Percentiles rank a stretch among this genome's conserved stretches.
phyloP scores from a whole-genome alignment of 2,797 vertebrate genomes.

The Balearica regulorum region DNA sequence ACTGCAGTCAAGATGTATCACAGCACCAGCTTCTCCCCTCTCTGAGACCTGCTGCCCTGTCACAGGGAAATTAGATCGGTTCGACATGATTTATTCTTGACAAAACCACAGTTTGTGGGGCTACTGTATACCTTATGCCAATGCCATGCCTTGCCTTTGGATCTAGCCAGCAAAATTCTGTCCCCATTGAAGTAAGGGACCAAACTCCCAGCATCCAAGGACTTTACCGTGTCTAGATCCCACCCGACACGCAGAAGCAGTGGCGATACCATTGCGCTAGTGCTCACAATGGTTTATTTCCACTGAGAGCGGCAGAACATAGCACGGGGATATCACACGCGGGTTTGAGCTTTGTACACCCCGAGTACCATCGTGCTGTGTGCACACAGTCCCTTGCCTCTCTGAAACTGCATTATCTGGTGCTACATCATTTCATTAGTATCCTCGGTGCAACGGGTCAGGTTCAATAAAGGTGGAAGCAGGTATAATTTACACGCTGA shows the following conservation, averaged over 20 bases:
- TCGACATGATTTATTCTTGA: slow-evolving; percentile 4
- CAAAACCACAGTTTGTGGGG: not conserved
- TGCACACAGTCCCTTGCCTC: not conserved
- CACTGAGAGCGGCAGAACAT: not conserved
- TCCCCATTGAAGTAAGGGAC: not conserved
- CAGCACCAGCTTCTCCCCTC: not conserved
- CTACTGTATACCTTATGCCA: not conserved
- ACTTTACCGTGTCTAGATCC: not conserved
- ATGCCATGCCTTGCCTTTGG: not conserved
- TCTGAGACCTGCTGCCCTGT: not conserved
- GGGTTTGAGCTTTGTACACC: not conserved
- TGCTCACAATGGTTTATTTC: not conserved
- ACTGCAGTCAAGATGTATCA: not conserved
- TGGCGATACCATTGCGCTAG: not conserved
- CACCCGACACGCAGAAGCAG: not conserved
- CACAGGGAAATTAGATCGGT: not conserved
- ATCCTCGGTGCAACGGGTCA: not conserved
- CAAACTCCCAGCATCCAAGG: not conserved
- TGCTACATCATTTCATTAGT: not conserved
- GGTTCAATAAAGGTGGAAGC: not conserved
- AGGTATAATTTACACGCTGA: not conserved
- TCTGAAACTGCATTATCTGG: not conserved
- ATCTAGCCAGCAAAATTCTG: not conserved
- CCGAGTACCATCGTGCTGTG: rapidly evolving
- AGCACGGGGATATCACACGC: not conserved